These are phyloP conservation scores for Epirrhoe alternata DNA, from an alignment of 2,888 invertebrate genomes.

Conservation along the genomic window DNA sequence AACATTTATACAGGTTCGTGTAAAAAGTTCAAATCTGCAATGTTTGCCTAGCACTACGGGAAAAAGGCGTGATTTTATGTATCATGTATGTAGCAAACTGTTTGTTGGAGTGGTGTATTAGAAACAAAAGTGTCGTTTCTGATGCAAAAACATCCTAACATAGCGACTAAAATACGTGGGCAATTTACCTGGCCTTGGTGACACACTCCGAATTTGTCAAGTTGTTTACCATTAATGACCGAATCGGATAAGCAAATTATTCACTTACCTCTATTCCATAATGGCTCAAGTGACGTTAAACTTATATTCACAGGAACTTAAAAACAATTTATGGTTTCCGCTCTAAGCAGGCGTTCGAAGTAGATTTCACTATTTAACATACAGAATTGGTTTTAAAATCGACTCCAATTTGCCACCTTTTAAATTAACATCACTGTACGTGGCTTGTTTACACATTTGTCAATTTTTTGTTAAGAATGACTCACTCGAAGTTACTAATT, in stretches of 20 bases:
- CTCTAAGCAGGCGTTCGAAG: constrained; percentile 15
- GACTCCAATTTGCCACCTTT: constrained; percentile 18
- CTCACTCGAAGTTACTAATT: background rate
- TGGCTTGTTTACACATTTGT: constrained; percentile 57
- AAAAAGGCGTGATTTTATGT: too few relatives aligned
- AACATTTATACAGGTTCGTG: too few relatives aligned
- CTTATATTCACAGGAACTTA: constrained; percentile 17
- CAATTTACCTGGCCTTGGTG: constrained; percentile 55
- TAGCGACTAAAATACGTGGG: constrained; percentile 47
- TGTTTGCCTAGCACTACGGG: too few relatives aligned
- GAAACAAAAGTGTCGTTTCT: background rate
- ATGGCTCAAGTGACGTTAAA: constrained; percentile 18
- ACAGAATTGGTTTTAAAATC: constrained; percentile 12
- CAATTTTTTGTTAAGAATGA: constrained; percentile 44
- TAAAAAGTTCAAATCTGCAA: too few relatives aligned
- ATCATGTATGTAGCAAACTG: background rate
- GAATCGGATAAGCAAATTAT: constrained; percentile 22
- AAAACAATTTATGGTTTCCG: constrained; percentile 16
- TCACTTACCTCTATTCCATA: constrained; percentile 38
- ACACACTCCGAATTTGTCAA: constrained; percentile 47
- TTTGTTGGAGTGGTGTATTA: background rate
- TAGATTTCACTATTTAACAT: constrained; percentile 40
- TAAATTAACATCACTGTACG: constrained; percentile 32
- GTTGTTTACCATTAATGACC: constrained; percentile 32
- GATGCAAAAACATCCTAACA: constrained; percentile 5